Conservation (phyloP, 2,797 vertebrate genomes). For the Loris lydekkerianus region DNA sequence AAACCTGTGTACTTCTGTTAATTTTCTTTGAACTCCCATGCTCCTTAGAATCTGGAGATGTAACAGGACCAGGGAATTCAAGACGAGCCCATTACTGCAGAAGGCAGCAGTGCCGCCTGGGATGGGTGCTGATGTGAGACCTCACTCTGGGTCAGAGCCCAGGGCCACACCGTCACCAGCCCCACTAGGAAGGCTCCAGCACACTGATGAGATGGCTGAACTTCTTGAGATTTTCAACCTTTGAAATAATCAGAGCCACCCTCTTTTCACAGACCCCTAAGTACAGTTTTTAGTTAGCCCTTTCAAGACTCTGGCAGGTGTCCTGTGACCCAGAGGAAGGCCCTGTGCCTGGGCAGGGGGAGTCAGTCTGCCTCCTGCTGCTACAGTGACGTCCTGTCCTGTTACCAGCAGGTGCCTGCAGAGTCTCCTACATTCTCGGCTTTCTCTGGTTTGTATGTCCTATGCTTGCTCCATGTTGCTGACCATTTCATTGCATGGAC, state of each 20-base stretch:
- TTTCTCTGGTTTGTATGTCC: no score
- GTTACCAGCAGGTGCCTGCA: no score
- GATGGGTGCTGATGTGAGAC: background rate
- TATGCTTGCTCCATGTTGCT: background rate
- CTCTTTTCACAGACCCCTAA: background rate
- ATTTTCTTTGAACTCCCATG: background rate
- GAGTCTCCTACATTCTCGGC: no score
- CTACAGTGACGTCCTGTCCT: background rate
- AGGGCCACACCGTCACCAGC: accelerated
- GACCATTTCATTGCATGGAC: no score
- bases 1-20: background rate
- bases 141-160: no score
- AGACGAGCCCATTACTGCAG: background rate
- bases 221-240: background rate
- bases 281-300: background rate
- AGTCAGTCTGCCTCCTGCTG: background rate
- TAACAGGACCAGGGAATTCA: background rate
- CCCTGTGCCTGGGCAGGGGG: background rate
- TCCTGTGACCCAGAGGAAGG: no score
- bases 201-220: no score
- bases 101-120: no score
- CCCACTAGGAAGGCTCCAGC: no score
- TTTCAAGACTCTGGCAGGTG: background rate
- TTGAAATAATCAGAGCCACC: background rate
- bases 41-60: background rate